Evolutionary conservation across 2,113 vertebrate genomes (phyloP).

Genomic region (Lynx canadensis): DNA sequence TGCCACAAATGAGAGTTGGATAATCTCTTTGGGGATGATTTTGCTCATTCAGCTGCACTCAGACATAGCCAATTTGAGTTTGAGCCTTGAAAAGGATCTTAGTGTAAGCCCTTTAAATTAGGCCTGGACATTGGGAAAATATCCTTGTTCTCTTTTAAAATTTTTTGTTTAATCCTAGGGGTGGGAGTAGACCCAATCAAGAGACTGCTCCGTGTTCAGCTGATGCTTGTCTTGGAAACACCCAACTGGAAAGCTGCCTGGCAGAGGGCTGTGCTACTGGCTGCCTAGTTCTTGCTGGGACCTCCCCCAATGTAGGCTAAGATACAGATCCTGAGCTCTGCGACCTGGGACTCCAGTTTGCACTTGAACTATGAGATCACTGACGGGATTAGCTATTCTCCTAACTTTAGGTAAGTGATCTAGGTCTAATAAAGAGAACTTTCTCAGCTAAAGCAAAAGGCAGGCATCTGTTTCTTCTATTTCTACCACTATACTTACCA

Average conservation of each 20-base stretch:
- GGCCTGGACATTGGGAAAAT: not conserved
- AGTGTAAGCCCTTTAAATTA: not conserved
- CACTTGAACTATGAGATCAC: slow-evolving; percentile 5
- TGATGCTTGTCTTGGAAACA: rapidly evolving
- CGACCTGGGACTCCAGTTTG: not conserved
- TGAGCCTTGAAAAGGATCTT: not conserved
- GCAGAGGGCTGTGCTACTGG: not conserved
- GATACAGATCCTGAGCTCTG: not conserved
- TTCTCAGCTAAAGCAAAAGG: not conserved
- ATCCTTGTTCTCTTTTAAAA: not conserved
- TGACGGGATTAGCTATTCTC: slow-evolving; percentile 1
- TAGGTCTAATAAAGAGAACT: not conserved
- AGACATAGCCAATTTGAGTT: not conserved
- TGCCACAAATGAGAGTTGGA: not conserved
- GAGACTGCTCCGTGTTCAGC: not conserved
- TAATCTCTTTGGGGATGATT: not conserved
- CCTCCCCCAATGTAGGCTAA: not conserved
- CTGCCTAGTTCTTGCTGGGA: not conserved
- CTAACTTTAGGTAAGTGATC: slow-evolving; percentile 45
- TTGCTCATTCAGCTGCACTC: not conserved
- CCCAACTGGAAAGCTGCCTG: not conserved
- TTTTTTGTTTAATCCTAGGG: not conserved
- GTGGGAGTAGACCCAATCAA: not conserved
- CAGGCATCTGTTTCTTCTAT: not conserved
- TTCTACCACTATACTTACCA: not conserved